These are phyloP conservation scores for Hozukius guyotensis DNA, from an alignment of 2,797 vertebrate species.

Conservation along the genomic window DNA sequence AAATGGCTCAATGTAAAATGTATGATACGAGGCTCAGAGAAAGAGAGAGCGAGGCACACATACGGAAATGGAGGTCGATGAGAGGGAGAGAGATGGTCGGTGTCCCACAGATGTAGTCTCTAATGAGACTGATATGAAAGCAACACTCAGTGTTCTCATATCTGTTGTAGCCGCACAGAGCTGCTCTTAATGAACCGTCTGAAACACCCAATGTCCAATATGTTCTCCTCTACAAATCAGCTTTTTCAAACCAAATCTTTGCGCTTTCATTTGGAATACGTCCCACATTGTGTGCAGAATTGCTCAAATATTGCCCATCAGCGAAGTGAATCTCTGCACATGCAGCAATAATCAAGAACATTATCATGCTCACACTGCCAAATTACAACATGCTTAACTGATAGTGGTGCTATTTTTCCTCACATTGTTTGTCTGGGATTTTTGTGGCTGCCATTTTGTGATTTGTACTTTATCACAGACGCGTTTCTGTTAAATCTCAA, in stretches of 20 bases:
- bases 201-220: background rate
- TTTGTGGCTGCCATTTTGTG: background rate
- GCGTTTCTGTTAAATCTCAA: background rate
- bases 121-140: conserved; percentile 48
- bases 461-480: background rate
- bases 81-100: conserved; percentile 7
- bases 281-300: background rate
- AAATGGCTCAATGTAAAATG: conserved; percentile 52
- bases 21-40: conserved; percentile 38
- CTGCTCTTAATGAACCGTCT: conserved; percentile 13
- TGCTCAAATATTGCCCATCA: background rate
- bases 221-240: background rate
- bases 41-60: conserved; percentile 9
- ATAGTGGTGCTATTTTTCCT: background rate
- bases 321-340: background rate
- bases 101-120: conserved; percentile 30
- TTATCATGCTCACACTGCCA: background rate
- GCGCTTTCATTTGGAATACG: background rate
- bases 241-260: background rate
- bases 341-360: background rate
- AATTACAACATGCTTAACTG: conserved; percentile 5
- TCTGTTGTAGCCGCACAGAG: background rate
- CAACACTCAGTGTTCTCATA: background rate
- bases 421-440: background rate
- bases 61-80: conserved; percentile 45